Conservation (phyloP, 2,888 invertebrate species). For the Lamellibrachia columna region DNA sequence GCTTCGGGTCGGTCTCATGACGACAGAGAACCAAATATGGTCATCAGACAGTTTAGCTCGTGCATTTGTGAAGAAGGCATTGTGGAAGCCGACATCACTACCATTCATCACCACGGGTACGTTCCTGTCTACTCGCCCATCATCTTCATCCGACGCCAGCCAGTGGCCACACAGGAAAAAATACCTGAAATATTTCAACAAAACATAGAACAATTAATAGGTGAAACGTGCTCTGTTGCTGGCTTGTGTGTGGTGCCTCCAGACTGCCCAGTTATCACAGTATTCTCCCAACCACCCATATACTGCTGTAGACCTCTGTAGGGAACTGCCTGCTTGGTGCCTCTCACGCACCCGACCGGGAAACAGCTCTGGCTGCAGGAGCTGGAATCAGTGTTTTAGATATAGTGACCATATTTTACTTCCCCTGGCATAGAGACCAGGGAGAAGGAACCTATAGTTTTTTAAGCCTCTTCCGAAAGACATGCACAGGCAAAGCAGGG, state of each 20-base stretch:
- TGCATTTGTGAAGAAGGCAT: neutral
- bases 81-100: slow-evolving; percentile 24
- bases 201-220: neutral
- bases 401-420: too few species aligned
- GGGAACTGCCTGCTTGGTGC: too few species aligned
- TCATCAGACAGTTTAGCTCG: slow-evolving; percentile 51
- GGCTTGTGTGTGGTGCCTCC: neutral
- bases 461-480: too few species aligned
- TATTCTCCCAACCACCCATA: too few species aligned
- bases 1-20: slow-evolving; percentile 61
- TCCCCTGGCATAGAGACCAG: too few species aligned
- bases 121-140: slow-evolving; percentile 55
- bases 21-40: slow-evolving; percentile 68
- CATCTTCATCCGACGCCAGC: slow-evolving; percentile 64
- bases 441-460: too few species aligned
- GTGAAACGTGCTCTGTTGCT: neutral
- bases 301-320: too few species aligned
- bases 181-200: neutral
- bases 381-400: too few species aligned
- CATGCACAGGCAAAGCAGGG: too few species aligned
- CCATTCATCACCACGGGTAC: slow-evolving; percentile 36
- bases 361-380: too few species aligned
- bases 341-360: too few species aligned
- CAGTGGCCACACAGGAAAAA: slow-evolving; percentile 61
- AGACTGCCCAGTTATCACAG: too few species aligned